Evolutionary conservation across 2,113 vertebrate genomes (phyloP).

Genomic region (Himantopus leucocephalus): DNA sequence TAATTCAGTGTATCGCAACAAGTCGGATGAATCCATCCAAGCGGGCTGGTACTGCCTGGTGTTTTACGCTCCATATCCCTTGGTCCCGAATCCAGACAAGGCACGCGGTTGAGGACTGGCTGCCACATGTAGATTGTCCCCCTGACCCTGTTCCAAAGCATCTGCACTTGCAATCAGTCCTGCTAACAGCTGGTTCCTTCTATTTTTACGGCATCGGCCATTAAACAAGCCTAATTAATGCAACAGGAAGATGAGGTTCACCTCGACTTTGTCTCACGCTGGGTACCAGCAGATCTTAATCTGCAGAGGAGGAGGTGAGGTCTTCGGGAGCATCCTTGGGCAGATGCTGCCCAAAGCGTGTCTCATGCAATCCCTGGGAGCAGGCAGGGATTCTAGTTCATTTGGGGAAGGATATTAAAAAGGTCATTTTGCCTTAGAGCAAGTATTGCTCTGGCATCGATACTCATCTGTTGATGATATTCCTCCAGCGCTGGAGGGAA

Average conservation of each 20-base stretch:
- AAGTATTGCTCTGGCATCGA: neutral
- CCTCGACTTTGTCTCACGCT: neutral
- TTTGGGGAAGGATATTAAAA: neutral
- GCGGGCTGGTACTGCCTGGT: neutral
- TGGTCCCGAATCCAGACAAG: neutral
- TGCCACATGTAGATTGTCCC: neutral
- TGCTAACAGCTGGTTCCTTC: neutral
- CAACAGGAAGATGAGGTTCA: neutral
- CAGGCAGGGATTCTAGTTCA: neutral
- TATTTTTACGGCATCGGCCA: neutral
- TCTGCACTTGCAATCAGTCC: neutral
- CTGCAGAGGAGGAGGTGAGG: accelerated
- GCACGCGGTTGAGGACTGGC: neutral
- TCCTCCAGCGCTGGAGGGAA: neutral
- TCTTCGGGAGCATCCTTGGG: neutral
- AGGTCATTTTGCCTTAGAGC: neutral
- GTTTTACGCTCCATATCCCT: neutral
- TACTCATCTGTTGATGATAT: neutral
- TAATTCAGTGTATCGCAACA: neutral
- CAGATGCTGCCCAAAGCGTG: neutral
- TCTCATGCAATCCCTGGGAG: neutral
- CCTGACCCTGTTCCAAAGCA: neutral
- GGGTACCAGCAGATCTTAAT: neutral
- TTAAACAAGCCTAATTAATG: neutral
- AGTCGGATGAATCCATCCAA: neutral